Conservation (phyloP, 2,888 invertebrate species). For the Dasypogon diadema region DNA sequence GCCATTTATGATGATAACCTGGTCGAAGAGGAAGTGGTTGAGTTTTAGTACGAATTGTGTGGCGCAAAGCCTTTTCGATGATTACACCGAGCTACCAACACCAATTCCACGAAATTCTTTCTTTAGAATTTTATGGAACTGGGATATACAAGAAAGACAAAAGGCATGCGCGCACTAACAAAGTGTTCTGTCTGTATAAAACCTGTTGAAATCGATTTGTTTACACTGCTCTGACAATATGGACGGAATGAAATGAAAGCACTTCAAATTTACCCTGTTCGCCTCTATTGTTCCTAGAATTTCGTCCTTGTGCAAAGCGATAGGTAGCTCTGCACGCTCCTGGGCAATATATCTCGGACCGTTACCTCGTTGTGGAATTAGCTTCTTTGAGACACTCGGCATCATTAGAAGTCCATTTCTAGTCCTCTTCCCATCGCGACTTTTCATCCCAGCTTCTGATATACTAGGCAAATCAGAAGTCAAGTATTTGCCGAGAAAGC, state of each 20-base stretch:
- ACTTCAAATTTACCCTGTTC: slow-evolving; percentile 10
- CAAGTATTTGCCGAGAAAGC: slow-evolving; percentile 2
- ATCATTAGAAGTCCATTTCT: not conserved
- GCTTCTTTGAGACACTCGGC: not conserved
- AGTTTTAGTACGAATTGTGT: too few relatives aligned
- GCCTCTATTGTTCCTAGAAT: slow-evolving; percentile 16
- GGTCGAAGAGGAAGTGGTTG: too few relatives aligned
- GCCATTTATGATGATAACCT: slow-evolving; percentile 81
- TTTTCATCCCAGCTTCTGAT: not conserved
- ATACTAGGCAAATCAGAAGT: not conserved
- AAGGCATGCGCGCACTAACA: not conserved
- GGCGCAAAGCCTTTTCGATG: too few relatives aligned
- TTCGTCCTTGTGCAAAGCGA: not conserved
- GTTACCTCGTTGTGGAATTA: slow-evolving; percentile 4
- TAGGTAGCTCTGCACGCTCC: slow-evolving; percentile 13
- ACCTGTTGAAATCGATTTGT: slow-evolving; percentile 46
- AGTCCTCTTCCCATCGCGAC: not conserved
- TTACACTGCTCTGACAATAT: slow-evolving; percentile 12
- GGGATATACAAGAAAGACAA: too few relatives aligned
- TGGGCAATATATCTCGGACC: not conserved
- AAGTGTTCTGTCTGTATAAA: not conserved
- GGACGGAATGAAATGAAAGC: too few relatives aligned
- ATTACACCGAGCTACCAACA: too few relatives aligned
- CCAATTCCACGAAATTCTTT: too few relatives aligned
- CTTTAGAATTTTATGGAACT: too few relatives aligned